These are phyloP conservation scores for Oncorhynchus mykiss DNA, from an alignment of 2,113 vertebrate genomes.

Conservation along the genomic window DNA sequence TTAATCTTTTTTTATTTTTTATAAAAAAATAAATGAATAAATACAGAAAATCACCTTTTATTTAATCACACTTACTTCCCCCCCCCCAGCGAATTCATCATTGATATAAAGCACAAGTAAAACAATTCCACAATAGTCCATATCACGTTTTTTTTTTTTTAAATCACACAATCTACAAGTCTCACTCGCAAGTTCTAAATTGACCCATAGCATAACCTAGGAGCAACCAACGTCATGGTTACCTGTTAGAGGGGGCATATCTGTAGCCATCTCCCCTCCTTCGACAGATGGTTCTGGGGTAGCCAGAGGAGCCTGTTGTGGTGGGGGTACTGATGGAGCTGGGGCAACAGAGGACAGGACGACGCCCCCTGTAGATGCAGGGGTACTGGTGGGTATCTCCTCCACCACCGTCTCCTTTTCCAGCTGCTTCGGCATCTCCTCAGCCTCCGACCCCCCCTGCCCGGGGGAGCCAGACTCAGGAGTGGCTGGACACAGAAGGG, in stretches of 20 bases:
- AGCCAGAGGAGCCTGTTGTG: constrained; percentile 67
- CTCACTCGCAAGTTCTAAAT: no score
- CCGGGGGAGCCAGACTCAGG: constrained; percentile 92
- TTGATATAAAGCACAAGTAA: no score
- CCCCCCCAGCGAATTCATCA: no score
- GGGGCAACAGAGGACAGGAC: constrained; percentile 68
- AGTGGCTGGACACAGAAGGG: constrained; percentile 69
- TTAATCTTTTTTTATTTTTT: no score
- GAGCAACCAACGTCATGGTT: no score
- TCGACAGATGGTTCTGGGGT: constrained; percentile 49
- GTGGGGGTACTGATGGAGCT: constrained; percentile 64
- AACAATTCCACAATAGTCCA: no score
- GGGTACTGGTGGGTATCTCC: constrained; percentile 85
- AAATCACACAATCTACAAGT: no score
- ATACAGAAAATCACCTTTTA: no score
- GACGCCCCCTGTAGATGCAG: constrained; percentile 75
- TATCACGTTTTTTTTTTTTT: no score
- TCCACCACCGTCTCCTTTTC: constrained; percentile 90
- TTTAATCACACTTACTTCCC: no score
- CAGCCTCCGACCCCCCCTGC: constrained; percentile 90
- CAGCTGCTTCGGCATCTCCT: constrained; percentile 94
- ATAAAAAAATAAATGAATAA: not conserved
- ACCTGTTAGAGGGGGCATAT: constrained; percentile 29
- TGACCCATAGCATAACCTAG: no score
- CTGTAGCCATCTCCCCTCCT: constrained; percentile 77